phyloP scores from a whole-genome alignment of 37 sponge, comb jelly and placozoan species.

The Eunapius fragilis region DNA sequence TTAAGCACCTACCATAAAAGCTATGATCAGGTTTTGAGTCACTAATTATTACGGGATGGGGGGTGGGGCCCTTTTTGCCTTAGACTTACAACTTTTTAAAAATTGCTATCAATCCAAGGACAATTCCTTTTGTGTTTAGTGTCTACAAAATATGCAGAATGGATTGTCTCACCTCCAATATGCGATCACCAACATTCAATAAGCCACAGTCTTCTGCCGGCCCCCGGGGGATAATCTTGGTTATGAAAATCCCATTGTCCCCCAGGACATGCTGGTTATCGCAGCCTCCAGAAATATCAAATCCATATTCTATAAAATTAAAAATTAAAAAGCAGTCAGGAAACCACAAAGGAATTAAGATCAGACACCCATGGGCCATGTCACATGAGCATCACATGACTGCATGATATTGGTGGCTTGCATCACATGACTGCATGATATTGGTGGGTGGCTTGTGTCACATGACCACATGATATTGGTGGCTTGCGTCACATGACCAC shows the following conservation, averaged over 20 bases:
- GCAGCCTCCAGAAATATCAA: not conserved
- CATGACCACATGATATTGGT: too few relatives aligned
- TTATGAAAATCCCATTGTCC: constrained; percentile 80
- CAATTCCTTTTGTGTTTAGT: too few relatives aligned
- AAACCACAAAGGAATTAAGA: too few relatives aligned
- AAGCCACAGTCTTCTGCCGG: constrained; percentile 58
- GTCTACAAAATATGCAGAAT: not conserved
- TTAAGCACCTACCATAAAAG: too few relatives aligned
- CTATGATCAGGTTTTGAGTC: too few relatives aligned
- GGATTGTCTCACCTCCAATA: constrained; percentile 29
- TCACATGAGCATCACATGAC: not conserved
- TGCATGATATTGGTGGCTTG: not conserved
- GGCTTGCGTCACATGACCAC: not conserved
- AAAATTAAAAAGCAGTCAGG: not conserved
- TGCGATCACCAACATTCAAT: constrained; percentile 62
- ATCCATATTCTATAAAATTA: not conserved
- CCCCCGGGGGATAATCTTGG: constrained; percentile 66
- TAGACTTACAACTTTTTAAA: too few relatives aligned
- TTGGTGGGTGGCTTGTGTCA: too few relatives aligned
- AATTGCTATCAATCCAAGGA: too few relatives aligned
- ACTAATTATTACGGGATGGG: too few relatives aligned
- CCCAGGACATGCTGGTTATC: constrained; percentile 23
- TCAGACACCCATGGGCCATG: not conserved
- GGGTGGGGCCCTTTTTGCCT: too few relatives aligned
- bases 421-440: not conserved